These are phyloP conservation scores for Phylloscopus trochiloides DNA, from an alignment of 2,113 vertebrate genomes.

Conservation along the genomic window DNA sequence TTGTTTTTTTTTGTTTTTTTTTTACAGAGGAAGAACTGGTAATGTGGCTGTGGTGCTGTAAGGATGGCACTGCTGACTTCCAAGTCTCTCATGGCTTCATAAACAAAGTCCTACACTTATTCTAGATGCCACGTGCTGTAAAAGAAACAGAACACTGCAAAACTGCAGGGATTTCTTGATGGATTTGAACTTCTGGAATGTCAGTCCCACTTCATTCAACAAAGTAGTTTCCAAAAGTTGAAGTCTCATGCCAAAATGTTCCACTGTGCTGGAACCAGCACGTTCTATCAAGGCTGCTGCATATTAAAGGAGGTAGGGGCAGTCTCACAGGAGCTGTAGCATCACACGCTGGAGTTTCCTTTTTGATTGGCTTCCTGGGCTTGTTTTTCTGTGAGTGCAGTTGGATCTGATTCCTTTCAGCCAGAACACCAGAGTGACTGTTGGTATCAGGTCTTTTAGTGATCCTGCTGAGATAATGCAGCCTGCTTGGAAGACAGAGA, in stretches of 20 bases:
- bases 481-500: neutral
- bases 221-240: neutral
- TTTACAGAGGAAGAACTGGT: neutral
- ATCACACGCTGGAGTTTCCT: neutral
- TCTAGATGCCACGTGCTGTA: neutral
- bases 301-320: too few species aligned
- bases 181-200: neutral
- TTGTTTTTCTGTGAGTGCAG: neutral
- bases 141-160: neutral
- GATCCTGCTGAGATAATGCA: slow-evolving; percentile 9
- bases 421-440: neutral
- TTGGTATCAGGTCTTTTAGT: neutral
- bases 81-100: neutral
- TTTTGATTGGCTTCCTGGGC: neutral
- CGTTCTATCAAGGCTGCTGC: neutral
- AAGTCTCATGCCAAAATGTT: neutral
- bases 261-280: neutral
- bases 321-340: neutral
- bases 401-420: neutral
- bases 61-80: neutral
- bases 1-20: too few species aligned
- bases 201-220: neutral
- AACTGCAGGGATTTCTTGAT: neutral
- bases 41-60: neutral
- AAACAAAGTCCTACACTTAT: neutral